Evolutionary conservation across 2,797 vertebrate genomes (phyloP).

Genomic region (Cirrhinus mrigala): DNA sequence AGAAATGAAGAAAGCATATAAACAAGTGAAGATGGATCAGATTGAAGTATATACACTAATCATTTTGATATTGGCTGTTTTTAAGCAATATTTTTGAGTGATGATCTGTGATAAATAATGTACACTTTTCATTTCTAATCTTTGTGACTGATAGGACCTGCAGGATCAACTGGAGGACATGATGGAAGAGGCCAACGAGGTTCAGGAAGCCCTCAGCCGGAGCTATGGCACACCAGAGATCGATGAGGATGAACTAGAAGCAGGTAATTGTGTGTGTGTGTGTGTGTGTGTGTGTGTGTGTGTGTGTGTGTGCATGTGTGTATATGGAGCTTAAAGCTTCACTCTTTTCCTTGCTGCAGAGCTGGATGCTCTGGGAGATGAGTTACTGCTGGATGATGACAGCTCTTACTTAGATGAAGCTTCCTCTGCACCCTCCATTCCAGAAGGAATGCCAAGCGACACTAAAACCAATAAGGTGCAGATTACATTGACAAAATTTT

Average conservation of each 20-base stretch:
- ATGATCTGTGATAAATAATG: neutral
- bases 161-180: constrained; percentile 99
- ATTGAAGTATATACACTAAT: constrained; percentile 85
- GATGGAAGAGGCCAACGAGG: constrained; percentile 97
- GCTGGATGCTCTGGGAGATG: constrained; percentile 95
- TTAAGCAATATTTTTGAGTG: constrained; percentile 4
- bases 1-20: constrained; percentile 98
- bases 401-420: constrained; percentile 96
- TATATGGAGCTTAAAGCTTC: neutral
- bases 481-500: neutral
- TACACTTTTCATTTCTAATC: neutral
- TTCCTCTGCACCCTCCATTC: constrained; percentile 91
- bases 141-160: constrained; percentile 82
- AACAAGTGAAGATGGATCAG: constrained; percentile 95
- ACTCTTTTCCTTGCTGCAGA: constrained; percentile 77
- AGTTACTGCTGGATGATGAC: constrained; percentile 94
- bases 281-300: neutral
- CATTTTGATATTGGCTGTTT: neutral
- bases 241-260: constrained; percentile 97
- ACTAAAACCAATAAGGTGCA: constrained; percentile 93
- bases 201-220: constrained; percentile 94
- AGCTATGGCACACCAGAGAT: constrained; percentile 97
- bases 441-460: constrained; percentile 92
- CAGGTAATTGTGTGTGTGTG: constrained; percentile 76
- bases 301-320: neutral